These are phyloP conservation scores for Trichomycterus rosablanca DNA, from an alignment of 2,113 vertebrate species.

Conservation along the genomic window DNA sequence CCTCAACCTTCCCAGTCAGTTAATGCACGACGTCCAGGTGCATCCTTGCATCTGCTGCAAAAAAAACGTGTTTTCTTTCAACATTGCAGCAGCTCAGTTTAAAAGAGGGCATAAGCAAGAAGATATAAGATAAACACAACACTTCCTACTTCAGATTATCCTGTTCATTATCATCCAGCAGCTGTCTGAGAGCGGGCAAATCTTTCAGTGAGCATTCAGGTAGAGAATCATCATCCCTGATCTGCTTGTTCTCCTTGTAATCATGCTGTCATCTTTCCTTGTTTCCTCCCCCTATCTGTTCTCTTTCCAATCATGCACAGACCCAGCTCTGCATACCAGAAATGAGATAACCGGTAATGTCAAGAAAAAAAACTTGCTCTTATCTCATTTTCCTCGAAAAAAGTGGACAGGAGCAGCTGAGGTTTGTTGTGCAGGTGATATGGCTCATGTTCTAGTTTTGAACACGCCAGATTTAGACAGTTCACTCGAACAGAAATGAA, in stretches of 20 bases:
- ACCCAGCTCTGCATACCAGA: slow-evolving; percentile 13
- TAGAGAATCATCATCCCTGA: slow-evolving; percentile 38
- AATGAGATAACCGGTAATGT: slow-evolving; percentile 15
- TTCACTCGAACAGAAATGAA: background rate
- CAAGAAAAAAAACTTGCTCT: background rate
- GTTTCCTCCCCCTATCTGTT: slow-evolving; percentile 9
- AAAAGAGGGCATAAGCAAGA: slow-evolving; percentile 20
- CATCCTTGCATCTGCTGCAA: background rate
- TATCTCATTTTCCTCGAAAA: slow-evolving; percentile 55
- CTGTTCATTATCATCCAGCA: slow-evolving; percentile 34
- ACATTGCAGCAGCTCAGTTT: slow-evolving; percentile 14
- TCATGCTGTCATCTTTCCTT: slow-evolving; percentile 16
- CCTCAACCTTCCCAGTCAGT: background rate
- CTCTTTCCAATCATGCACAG: slow-evolving; percentile 3
- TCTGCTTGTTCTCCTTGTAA: slow-evolving; percentile 19
- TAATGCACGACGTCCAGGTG: background rate
- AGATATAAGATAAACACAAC: slow-evolving; percentile 38
- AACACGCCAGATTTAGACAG: background rate
- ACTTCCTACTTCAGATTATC: slow-evolving; percentile 47
- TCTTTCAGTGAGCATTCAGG: slow-evolving; percentile 12
- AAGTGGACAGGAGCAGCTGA: slow-evolving; percentile 39
- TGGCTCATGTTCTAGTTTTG: slow-evolving; percentile 1
- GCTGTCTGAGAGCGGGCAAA: slow-evolving; percentile 4
- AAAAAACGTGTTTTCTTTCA: background rate
- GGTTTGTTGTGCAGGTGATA: slow-evolving; percentile 29